phyloP scores from a whole-genome alignment of 2,888 invertebrate genomes.

The Cosmia trapezina region DNA sequence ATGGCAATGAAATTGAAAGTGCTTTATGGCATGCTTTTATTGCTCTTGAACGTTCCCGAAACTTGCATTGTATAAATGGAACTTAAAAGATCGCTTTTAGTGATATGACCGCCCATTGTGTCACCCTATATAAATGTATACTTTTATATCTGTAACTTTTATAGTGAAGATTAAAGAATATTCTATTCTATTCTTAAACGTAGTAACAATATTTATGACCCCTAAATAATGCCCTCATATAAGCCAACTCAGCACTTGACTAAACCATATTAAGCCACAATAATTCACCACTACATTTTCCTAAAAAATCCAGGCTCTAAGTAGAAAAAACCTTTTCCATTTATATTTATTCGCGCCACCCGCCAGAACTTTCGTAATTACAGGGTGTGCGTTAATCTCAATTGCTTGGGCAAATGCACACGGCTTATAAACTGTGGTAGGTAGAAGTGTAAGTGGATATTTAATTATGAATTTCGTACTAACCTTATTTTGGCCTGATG shows the following conservation, averaged over 20 bases:
- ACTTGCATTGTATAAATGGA: too few species aligned
- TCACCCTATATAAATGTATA: too few species aligned
- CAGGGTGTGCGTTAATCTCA: constrained; percentile 80
- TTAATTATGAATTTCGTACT: constrained; percentile 60
- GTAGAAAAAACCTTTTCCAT: constrained; percentile 61
- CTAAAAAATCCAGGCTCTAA: constrained; percentile 26
- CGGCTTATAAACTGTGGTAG: constrained; percentile 49
- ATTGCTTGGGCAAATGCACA: constrained; percentile 67
- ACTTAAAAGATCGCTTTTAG: too few species aligned
- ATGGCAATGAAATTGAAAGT: too few species aligned
- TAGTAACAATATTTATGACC: too few species aligned
- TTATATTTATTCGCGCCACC: constrained; percentile 68
- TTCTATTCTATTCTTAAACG: too few species aligned
- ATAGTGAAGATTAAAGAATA: too few species aligned
- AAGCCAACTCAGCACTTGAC: constrained; percentile 6
- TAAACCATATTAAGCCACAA: constrained; percentile 25
- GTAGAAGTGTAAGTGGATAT: constrained; percentile 50
- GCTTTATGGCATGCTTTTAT: too few species aligned
- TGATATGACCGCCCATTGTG: too few species aligned
- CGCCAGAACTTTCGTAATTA: constrained; percentile 78
- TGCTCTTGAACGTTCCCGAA: too few species aligned
- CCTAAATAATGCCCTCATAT: not conserved
- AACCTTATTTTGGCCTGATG: constrained; percentile 38
- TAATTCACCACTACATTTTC: constrained; percentile 38
- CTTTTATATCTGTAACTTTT: too few species aligned